These are phyloP conservation scores for Cebidichthys violaceus DNA, from an alignment of 2,113 vertebrate genomes.

Conservation along the genomic window DNA sequence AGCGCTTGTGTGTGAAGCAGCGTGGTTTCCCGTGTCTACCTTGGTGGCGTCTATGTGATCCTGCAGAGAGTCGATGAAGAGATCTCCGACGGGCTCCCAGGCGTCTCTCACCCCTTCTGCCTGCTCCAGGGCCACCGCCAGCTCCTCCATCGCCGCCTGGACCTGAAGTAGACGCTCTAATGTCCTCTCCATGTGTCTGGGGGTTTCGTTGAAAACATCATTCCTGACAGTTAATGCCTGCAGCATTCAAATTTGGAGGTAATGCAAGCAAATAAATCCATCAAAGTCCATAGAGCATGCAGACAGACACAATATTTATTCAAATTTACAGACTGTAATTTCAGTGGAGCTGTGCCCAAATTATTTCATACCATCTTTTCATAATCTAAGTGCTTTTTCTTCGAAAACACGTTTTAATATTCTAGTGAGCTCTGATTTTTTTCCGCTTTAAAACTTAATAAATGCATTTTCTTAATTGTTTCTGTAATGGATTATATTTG, in stretches of 20 bases:
- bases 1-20: neutral
- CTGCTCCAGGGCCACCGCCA: conserved; percentile 89
- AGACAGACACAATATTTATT: conserved; percentile 29
- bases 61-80: conserved; percentile 96
- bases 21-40: conserved; percentile 77
- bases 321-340: conserved; percentile 25
- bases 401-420: neutral
- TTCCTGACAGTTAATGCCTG: conserved; percentile 21
- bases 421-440: conserved; percentile 1
- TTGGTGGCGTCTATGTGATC: conserved; percentile 96
- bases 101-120: conserved; percentile 91
- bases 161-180: conserved; percentile 94
- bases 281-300: conserved; percentile 12
- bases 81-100: conserved; percentile 97
- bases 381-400: conserved; percentile 2
- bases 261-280: neutral
- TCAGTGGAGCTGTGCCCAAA: neutral
- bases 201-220: conserved; percentile 4
- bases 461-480: conserved; percentile 44
- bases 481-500: conserved; percentile 42
- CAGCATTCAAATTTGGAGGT: conserved; percentile 3
- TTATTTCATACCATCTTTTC: neutral
- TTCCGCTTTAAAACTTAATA: conserved; percentile 32
- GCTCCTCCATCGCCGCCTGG: conserved; percentile 92
- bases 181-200: conserved; percentile 91